Base-by-base conservation (phyloP, 2,888 invertebrate species). In the Exocentrus adspersus region DNA sequence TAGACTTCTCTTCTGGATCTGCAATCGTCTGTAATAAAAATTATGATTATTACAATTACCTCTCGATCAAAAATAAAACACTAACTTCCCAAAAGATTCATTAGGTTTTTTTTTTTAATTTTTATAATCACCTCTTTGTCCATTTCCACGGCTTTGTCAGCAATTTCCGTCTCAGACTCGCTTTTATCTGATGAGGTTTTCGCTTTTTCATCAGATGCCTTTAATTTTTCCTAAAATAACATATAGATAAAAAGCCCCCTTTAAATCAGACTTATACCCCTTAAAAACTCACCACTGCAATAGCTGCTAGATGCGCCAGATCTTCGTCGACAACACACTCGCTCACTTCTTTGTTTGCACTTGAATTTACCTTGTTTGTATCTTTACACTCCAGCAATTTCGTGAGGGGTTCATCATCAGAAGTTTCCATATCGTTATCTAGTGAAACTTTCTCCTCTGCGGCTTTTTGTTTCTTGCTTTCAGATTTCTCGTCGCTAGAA, bases 321-420 rank as follows among this genome's bases (percentile, higher is more conserved):
- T 14, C 72, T 71, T 20, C 30, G 32, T 62, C 62, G 28, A 10
- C 58, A n/a, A 20, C 42, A 30, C 30, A 60, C 20, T 69, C 54
- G n/a, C 69, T 64, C 19, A 12, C 56, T 6, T 64, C 41, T 41
- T 66, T 68, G 6, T 65, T 60, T 21, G 62, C 64, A n/a, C 68
- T 62, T 32, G 67, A 60, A 53, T 7, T 24, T 30, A 19, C 45
- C 9, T 54, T 66, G 0, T 80, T 62, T 28, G 81, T 81, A 0
- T 80, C 75, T 1, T 84, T 83, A 0, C n/a, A n/a, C 6, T 37
- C 78, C 82, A 56, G 51, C 42, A 20, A 43, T 21, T 65, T 59
- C 24, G 56, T 62, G 24, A 30, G 30, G 30, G 60, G 37, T 20
- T 65, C 62, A 24, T 64, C 64, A 41, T 65, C 50, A 45, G 50